Percentiles rank a stretch among this genome's conserved stretches.
phyloP scores from a whole-genome alignment of 2,888 invertebrate genomes.

The Scaptodrosophila latifasciaeformis region DNA sequence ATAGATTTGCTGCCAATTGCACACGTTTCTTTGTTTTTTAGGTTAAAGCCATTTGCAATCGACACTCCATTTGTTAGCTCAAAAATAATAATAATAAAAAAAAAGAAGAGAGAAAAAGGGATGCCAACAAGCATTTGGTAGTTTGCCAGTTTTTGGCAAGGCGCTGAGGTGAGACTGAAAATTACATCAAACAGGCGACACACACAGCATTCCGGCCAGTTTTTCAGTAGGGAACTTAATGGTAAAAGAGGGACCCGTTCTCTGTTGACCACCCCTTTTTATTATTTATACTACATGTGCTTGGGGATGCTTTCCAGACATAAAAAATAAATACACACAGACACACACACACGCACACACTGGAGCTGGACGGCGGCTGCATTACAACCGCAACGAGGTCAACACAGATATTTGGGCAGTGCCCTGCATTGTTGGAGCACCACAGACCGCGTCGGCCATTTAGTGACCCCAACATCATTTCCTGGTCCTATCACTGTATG shows the following conservation, averaged over 20 bases:
- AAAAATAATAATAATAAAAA: too few relatives aligned
- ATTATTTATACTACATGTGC: constrained; percentile 2
- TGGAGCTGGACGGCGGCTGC: background rate
- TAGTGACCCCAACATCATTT: constrained; percentile 32
- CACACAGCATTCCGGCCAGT: background rate
- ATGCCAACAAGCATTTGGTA: constrained; percentile 32
- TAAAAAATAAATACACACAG: too few relatives aligned
- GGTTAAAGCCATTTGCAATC: too few relatives aligned
- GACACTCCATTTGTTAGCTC: constrained; percentile 45
- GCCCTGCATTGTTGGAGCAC: constrained; percentile 1
- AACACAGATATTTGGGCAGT: constrained; percentile 35
- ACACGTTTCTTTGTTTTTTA: too few relatives aligned
- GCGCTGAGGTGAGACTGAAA: background rate
- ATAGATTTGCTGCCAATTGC: too few relatives aligned
- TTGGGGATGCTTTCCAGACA: too few relatives aligned
- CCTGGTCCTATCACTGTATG: constrained; percentile 61
- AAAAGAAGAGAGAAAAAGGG: too few relatives aligned
- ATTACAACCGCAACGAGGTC: constrained; percentile 4
- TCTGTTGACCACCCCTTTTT: background rate
- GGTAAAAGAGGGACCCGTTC: too few relatives aligned
- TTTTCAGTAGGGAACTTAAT: background rate
- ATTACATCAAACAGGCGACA: background rate
- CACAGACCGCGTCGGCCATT: constrained; percentile 22
- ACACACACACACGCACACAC: too few relatives aligned
- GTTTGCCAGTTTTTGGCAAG: constrained; percentile 34